Evolutionary conservation across 2,113 vertebrate species (phyloP).

Genomic region (Lathamus discolor): DNA sequence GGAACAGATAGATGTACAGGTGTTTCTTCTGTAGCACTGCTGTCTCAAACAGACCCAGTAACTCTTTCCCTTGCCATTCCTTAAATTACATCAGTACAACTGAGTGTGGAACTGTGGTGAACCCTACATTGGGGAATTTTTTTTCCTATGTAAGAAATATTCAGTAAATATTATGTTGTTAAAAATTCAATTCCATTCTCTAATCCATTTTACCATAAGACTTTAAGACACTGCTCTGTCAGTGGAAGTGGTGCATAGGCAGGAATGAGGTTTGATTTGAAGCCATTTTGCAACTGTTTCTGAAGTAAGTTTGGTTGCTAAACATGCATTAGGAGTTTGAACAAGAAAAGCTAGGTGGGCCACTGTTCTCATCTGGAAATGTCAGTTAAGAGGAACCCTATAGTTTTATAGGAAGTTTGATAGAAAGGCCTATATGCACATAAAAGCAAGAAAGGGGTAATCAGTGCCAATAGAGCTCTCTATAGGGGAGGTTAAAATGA

Average conservation of each 20-base stretch:
- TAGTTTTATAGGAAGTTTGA: not conserved
- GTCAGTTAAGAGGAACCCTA: not conserved
- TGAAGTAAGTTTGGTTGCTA: not conserved
- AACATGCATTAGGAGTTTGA: not conserved
- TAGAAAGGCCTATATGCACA: not conserved
- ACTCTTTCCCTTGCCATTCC: not conserved
- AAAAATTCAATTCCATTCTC: not conserved
- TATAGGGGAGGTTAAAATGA: not conserved
- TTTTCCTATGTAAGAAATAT: not conserved
- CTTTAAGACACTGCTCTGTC: not conserved
- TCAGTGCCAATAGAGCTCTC: not conserved
- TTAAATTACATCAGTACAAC: not conserved
- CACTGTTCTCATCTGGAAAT: not conserved
- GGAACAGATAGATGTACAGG: not conserved
- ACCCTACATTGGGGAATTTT: not conserved
- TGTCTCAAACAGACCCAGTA: not conserved
- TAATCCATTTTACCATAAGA: not conserved
- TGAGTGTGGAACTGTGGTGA: not conserved
- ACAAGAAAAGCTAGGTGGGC: not conserved
- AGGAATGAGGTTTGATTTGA: not conserved
- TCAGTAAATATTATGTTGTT: not conserved
- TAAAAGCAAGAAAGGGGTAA: not conserved
- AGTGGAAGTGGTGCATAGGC: not conserved
- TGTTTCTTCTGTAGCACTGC: not conserved
- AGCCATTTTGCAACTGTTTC: not conserved